Evolutionary conservation across 2,113 vertebrate species (phyloP).

Genomic region (Pogonocichla stellata): DNA sequence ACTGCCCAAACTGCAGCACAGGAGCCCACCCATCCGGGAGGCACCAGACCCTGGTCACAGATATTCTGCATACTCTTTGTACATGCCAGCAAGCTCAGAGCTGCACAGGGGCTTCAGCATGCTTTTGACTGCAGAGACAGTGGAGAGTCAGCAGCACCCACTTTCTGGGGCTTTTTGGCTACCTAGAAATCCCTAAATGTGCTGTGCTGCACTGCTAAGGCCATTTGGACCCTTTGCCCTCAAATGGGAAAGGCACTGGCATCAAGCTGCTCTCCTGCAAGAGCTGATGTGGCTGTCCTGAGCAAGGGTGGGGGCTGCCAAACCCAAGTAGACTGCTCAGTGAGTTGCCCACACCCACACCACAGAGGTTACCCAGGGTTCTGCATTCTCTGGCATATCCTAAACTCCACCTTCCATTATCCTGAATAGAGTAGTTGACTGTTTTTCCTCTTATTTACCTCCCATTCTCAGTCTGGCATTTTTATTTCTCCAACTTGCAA

Average conservation of each 20-base stretch:
- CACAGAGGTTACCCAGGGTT: constrained; percentile 4
- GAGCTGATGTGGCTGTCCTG: not conserved
- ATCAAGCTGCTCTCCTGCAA: not conserved
- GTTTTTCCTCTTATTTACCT: constrained; percentile 2
- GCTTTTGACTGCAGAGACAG: not conserved
- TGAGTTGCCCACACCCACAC: not conserved
- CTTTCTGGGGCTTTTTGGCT: not conserved
- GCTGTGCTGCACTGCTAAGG: not conserved
- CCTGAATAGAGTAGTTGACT: not conserved
- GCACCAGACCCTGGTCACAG: not conserved
- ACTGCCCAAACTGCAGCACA: not conserved
- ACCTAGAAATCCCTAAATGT: not conserved
- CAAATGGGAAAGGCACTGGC: fast-evolving
- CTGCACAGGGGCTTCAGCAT: not conserved
- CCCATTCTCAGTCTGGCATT: not conserved
- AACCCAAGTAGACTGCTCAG: not conserved
- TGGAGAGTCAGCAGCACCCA: not conserved
- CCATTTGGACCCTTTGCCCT: not conserved
- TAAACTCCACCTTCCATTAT: constrained; percentile 9
- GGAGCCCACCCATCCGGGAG: not conserved
- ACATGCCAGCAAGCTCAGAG: not conserved
- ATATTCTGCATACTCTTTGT: fast-evolving
- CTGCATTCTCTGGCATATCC: not conserved
- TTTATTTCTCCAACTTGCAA: not conserved
- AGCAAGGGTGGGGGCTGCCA: not conserved